phyloP scores from a whole-genome alignment of 2,797 vertebrate species.

The Scomberomorus guttatus region DNA sequence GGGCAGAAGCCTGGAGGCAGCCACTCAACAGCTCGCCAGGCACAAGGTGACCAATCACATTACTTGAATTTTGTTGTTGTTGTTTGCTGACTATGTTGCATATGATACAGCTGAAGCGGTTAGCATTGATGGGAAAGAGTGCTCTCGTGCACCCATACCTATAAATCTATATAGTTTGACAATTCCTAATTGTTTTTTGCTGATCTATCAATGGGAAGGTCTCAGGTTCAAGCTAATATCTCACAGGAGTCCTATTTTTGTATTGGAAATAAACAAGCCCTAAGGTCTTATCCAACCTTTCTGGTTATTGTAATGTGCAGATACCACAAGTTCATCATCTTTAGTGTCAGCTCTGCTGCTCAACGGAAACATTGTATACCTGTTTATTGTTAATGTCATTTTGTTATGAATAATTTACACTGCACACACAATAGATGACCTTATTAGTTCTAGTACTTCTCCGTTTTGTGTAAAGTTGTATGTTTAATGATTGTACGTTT shows the following conservation, averaged over 20 bases:
- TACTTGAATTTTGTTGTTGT: neutral
- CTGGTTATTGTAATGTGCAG: no score
- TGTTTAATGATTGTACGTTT: no score
- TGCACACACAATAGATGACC: no score
- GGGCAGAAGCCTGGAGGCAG: slow-evolving; percentile 89
- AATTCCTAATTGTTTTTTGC: neutral
- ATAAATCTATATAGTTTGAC: neutral
- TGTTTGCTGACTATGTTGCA: slow-evolving; percentile 24
- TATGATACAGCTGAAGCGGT: neutral
- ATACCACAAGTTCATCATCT: neutral
- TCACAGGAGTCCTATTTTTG: no score
- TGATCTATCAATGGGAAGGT: neutral
- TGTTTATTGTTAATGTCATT: neutral
- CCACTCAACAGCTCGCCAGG: slow-evolving; percentile 94
- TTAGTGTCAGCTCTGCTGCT: neutral
- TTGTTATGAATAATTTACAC: neutral
- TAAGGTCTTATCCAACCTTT: no score
- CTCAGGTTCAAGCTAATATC: neutral
- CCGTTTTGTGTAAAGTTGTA: no score
- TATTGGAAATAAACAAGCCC: no score
- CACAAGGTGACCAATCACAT: slow-evolving; percentile 91
- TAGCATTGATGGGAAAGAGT: slow-evolving; percentile 1
- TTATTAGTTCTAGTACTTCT: no score
- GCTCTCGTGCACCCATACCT: no score
- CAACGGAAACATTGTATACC: neutral